A percentile compares a stretch with the other conserved stretches of the same genome.
Evolutionary conservation across 2,113 vertebrate species (phyloP).

Genomic region (Archocentrus centrarchus): DNA sequence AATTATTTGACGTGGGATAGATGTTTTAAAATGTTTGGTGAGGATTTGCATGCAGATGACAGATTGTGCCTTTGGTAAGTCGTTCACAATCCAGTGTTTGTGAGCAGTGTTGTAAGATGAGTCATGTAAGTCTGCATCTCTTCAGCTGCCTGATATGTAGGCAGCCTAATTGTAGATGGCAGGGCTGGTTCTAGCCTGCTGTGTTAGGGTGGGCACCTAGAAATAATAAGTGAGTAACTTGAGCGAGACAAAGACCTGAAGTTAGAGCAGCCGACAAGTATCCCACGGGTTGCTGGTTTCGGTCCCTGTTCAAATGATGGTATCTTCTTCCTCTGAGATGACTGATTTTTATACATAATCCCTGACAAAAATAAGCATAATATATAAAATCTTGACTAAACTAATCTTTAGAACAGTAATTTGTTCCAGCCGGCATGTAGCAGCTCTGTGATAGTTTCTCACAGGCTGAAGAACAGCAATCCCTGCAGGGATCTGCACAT

Average conservation of each 20-base stretch:
- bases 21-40: background rate
- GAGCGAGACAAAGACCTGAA: fast-evolving
- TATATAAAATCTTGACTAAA: background rate
- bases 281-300: background rate
- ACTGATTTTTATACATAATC: no score
- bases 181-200: background rate
- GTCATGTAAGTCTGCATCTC: background rate
- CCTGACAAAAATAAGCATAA: background rate
- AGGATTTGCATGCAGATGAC: background rate
- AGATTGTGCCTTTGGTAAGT: background rate
- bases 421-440: background rate
- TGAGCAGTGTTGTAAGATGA: background rate
- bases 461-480: background rate
- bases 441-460: background rate
- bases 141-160: conserved; percentile 8
- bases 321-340: background rate
- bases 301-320: background rate
- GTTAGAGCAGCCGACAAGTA: background rate
- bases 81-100: background rate
- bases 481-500: background rate
- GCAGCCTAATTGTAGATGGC: conserved; percentile 1
- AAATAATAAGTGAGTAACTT: background rate
- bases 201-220: background rate
- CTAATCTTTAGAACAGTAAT: background rate
- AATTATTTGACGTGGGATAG: background rate